Evolutionary conservation across 2,888 invertebrate species (phyloP).

Genomic region (Microctonus brassicae): DNA sequence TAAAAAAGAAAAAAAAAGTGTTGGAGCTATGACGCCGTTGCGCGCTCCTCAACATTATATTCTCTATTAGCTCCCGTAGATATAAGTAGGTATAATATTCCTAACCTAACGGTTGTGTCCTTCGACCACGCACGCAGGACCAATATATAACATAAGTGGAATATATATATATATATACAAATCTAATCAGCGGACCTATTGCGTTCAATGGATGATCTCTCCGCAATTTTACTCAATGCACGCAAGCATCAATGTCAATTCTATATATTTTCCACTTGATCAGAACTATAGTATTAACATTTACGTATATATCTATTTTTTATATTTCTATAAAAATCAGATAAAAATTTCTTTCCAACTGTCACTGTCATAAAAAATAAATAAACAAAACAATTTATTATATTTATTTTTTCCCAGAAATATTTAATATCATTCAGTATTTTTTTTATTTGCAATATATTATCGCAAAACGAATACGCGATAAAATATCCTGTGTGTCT

Average conservation of each 20-base stretch:
- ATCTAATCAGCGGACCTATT: neutral
- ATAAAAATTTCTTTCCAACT: too few species aligned
- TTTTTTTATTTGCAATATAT: neutral
- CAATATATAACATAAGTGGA: neutral
- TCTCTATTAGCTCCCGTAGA: too few species aligned
- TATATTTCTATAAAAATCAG: too few species aligned
- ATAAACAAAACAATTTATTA: too few species aligned
- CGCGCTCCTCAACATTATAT: neutral
- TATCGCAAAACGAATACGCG: slow-evolving; percentile 26
- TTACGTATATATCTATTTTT: too few species aligned
- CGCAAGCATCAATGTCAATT: neutral
- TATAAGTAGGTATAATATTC: slow-evolving; percentile 1
- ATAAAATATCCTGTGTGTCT: slow-evolving; percentile 28
- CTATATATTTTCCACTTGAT: neutral
- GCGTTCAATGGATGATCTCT: neutral
- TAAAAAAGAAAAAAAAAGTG: neutral
- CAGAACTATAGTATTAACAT: neutral
- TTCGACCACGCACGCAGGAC: slow-evolving; percentile 21
- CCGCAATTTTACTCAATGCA: neutral
- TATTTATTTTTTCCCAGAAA: too few species aligned
- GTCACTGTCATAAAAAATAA: too few species aligned
- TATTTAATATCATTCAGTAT: neutral
- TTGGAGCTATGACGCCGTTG: slow-evolving; percentile 7
- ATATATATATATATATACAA: neutral
- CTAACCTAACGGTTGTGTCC: slow-evolving; percentile 29